These are phyloP conservation scores for Cyclophora punctaria DNA, from an alignment of 2,888 invertebrate genomes.

Conservation along the genomic window DNA sequence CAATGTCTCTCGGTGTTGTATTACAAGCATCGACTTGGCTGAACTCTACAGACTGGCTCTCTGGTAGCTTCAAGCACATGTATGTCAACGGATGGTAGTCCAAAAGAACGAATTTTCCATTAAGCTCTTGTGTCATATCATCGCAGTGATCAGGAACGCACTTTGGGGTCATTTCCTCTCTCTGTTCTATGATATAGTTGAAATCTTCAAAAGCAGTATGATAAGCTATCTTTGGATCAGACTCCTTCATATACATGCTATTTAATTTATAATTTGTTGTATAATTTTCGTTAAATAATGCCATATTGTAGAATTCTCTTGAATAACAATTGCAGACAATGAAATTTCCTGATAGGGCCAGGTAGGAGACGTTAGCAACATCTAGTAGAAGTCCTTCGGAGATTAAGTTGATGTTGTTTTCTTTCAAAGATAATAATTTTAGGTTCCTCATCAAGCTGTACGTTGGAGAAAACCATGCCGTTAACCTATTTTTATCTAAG, in stretches of 20 bases:
- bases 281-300: constrained; percentile 26
- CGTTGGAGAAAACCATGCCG: constrained; percentile 66
- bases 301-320: constrained; percentile 64
- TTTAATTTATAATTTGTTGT: constrained; percentile 1
- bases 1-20: constrained; percentile 16
- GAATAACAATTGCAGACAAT: constrained; percentile 76
- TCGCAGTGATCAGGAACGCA: constrained; percentile 42
- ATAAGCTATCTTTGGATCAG: too few species aligned
- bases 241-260: too few species aligned
- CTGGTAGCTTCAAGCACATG: constrained; percentile 31
- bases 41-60: constrained; percentile 26
- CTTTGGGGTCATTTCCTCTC: constrained; percentile 25
- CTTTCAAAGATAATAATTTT: constrained; percentile 53
- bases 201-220: constrained; percentile 7
- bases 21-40: constrained; percentile 30
- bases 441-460: constrained; percentile 54
- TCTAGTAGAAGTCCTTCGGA: constrained; percentile 74
- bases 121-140: constrained; percentile 3
- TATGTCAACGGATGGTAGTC: constrained; percentile 36
- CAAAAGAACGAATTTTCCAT: constrained; percentile 35
- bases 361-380: constrained; percentile 52
- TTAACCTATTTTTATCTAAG: constrained; percentile 69
- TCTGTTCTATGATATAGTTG: constrained; percentile 26
- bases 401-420: constrained; percentile 75
- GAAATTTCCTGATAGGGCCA: constrained; percentile 73